Evolutionary conservation across 92 coral and sea anemone species (phyloP).

Genomic region (Porites lobata): DNA sequence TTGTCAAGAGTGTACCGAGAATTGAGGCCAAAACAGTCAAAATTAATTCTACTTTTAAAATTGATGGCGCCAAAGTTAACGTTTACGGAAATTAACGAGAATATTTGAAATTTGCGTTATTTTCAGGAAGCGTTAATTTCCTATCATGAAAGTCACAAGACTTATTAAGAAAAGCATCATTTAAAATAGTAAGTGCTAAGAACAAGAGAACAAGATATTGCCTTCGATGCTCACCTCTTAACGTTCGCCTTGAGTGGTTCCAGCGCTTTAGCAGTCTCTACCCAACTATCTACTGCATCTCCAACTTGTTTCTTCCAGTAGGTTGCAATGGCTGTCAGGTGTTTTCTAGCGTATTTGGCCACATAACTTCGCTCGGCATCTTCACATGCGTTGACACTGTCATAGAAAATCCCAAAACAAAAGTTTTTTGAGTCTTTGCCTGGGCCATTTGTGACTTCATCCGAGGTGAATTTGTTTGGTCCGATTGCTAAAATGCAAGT

Average conservation of each 20-base stretch:
- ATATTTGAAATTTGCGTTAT: too few relatives aligned
- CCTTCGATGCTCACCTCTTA: slow-evolving; percentile 14
- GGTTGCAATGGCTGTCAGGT: not conserved
- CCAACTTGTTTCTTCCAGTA: slow-evolving; percentile 35
- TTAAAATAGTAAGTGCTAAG: too few relatives aligned
- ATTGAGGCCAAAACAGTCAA: too few relatives aligned
- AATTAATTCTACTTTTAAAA: too few relatives aligned
- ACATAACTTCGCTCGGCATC: too few relatives aligned
- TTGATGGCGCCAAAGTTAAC: too few relatives aligned
- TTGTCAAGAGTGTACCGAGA: too few relatives aligned
- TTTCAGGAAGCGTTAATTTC: too few relatives aligned
- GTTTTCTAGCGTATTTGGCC: not conserved
- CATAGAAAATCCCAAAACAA: slow-evolving; percentile 1
- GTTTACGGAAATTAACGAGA: too few relatives aligned
- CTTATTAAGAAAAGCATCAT: too few relatives aligned
- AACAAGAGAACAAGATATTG: too few relatives aligned
- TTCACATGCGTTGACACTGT: not conserved
- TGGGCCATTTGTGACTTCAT: not conserved
- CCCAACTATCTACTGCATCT: slow-evolving; percentile 11
- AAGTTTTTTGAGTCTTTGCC: not conserved
- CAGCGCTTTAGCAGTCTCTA: not conserved
- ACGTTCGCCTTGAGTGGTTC: not conserved
- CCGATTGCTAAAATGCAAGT: slow-evolving; percentile 29
- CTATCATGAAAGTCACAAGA: too few relatives aligned
- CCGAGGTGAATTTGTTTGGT: slow-evolving; percentile 14